phyloP scores from a whole-genome alignment of 92 coral and sea anemone species.

The Parazoanthus swiftii region DNA sequence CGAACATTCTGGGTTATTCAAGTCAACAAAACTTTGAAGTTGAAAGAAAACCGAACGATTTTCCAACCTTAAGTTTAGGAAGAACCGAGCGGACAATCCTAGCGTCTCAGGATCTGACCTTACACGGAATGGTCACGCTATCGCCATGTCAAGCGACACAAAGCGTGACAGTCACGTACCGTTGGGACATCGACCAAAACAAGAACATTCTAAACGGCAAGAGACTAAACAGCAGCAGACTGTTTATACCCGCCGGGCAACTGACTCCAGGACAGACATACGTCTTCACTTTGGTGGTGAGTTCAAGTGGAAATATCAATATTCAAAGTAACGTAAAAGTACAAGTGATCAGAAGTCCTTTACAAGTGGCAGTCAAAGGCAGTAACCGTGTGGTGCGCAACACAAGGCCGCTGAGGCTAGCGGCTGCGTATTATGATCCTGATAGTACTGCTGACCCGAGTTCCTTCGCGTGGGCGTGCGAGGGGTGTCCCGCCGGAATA shows the following conservation, averaged over 20 bases:
- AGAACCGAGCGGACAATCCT: not conserved
- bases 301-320: not conserved
- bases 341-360: not conserved
- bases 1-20: not conserved
- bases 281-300: conserved; percentile 6
- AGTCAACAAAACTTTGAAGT: not conserved
- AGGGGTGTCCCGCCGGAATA: not conserved
- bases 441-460: conserved; percentile 12
- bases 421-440: conserved; percentile 14
- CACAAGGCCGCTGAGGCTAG: conserved; percentile 7
- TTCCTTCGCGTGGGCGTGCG: conserved; percentile 7
- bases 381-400: conserved; percentile 7
- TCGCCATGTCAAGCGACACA: conserved; percentile 22
- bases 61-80: conserved; percentile 24
- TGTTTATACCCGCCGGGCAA: conserved; percentile 8
- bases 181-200: conserved; percentile 9
- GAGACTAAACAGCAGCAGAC: conserved; percentile 8
- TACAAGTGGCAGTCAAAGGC: conserved; percentile 9
- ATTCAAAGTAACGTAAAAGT: not conserved
- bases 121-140: conserved; percentile 10
- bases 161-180: conserved; percentile 6
- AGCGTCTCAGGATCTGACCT: conserved; percentile 16
- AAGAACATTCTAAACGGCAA: not conserved
- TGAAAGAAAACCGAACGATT: not conserved
- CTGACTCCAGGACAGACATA: conserved; percentile 7